Conservation (phyloP, 2,113 vertebrate species). For the Callorhinus ursinus region DNA sequence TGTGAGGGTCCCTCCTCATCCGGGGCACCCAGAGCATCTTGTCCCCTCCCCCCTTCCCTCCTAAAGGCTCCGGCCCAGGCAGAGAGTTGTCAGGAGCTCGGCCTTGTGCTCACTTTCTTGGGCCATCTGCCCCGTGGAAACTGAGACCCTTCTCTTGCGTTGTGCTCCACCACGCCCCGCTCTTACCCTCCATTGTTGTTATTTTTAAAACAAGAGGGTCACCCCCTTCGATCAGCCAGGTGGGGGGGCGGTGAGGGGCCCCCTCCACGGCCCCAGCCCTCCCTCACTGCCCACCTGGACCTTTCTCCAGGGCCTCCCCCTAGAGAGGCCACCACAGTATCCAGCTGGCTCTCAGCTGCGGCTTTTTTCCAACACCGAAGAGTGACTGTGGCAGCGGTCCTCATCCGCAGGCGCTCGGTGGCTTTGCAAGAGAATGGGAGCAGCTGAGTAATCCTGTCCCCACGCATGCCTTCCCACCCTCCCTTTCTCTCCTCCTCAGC, state of each 20-base stretch:
- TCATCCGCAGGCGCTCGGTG: background rate
- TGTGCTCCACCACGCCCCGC: background rate
- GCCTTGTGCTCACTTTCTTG: background rate
- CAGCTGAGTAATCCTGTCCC: background rate
- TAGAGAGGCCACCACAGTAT: background rate
- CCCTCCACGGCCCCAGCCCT: background rate
- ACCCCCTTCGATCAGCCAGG: background rate
- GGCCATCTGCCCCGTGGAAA: background rate
- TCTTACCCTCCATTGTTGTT: background rate
- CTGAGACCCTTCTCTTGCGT: background rate
- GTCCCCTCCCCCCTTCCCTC: background rate
- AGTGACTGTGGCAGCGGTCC: background rate
- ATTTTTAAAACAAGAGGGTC: background rate
- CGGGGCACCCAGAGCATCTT: background rate
- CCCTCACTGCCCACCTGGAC: background rate
- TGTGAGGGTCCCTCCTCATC: background rate
- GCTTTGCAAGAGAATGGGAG: background rate
- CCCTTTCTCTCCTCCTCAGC: background rate
- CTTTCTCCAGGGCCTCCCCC: background rate
- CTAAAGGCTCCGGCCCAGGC: background rate
- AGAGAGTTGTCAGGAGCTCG: background rate
- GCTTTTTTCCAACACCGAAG: background rate
- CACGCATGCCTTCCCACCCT: background rate
- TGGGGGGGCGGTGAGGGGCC: rapidly evolving
- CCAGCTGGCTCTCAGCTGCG: background rate